Evolutionary conservation across 2,888 invertebrate species (phyloP).

Genomic region (Drosophila cognata): DNA sequence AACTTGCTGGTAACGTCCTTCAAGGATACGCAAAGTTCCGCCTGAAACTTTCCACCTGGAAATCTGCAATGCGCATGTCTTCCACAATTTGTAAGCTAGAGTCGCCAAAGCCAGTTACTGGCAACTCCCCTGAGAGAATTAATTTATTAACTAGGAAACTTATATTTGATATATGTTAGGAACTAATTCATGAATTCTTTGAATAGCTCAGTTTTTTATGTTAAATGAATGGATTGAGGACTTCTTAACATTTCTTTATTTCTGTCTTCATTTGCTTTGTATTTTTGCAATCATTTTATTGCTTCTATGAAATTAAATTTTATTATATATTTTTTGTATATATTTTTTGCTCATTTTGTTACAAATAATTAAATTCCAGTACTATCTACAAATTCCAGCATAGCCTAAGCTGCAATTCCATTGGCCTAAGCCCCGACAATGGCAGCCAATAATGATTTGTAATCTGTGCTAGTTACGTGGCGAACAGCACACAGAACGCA

Average conservation of each 20-base stretch:
- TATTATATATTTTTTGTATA: not conserved
- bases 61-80: no score
- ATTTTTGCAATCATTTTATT: not conserved
- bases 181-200: not conserved
- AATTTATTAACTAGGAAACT: not conserved
- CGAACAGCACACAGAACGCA: conserved; percentile 15
- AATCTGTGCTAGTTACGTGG: conserved; percentile 52
- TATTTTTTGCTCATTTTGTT: not conserved
- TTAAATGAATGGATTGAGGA: not conserved
- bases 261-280: not conserved
- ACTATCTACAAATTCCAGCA: conserved; percentile 5
- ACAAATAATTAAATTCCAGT: conserved; percentile 21
- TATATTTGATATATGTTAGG: rapidly evolving
- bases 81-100: no score
- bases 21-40: no score
- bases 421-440: conserved; percentile 36
- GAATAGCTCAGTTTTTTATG: not conserved
- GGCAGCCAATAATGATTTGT: conserved; percentile 66
- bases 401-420: conserved; percentile 19
- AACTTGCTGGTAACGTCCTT: no score
- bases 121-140: not conserved
- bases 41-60: no score
- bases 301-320: not conserved
- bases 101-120: no score
- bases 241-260: not conserved